A percentile compares a stretch with the other conserved stretches of the same genome.
Evolutionary conservation across 2,888 invertebrate species (phyloP).

Genomic region (Acrocyrtus sp.): DNA sequence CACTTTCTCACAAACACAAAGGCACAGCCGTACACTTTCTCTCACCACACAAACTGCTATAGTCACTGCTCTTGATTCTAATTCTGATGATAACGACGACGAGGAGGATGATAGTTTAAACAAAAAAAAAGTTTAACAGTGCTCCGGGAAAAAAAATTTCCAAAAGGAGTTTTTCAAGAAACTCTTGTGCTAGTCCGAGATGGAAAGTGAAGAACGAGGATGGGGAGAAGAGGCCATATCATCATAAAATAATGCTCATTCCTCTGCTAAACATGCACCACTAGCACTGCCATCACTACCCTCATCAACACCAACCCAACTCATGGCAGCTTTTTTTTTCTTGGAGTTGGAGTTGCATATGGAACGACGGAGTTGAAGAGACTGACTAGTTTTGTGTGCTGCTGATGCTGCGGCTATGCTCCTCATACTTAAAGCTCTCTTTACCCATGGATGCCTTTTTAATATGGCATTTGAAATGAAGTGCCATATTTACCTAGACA

Average conservation of each 20-base stretch:
- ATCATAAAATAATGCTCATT: constrained; percentile 11
- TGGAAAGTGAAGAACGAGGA: constrained; percentile 3
- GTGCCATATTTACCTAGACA: constrained; percentile 48
- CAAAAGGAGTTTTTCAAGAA: no score
- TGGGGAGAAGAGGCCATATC: constrained; percentile 6
- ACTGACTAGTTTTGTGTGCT: not conserved
- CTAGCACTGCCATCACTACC: constrained; percentile 3
- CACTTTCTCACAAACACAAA: no score
- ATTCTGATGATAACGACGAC: no score
- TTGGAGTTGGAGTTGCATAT: no score
- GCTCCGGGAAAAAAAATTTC: no score
- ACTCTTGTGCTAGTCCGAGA: constrained; percentile 10
- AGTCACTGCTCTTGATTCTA: no score
- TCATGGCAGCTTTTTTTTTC: no score
- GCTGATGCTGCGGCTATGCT: no score
- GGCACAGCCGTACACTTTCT: no score
- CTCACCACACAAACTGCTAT: no score
- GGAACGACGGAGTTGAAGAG: not conserved
- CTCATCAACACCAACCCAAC: not conserved
- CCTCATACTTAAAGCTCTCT: no score
- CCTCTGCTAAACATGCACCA: not conserved
- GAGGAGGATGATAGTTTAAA: constrained; percentile 32
- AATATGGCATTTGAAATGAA: constrained; percentile 51
- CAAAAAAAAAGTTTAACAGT: constrained; percentile 40
- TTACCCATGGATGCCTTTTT: constrained; percentile 39